Evolutionary conservation across 2,113 vertebrate genomes (phyloP), one percentile per base, ranked within the genome.

Genomic region (Emydura subglobosa): DNA sequence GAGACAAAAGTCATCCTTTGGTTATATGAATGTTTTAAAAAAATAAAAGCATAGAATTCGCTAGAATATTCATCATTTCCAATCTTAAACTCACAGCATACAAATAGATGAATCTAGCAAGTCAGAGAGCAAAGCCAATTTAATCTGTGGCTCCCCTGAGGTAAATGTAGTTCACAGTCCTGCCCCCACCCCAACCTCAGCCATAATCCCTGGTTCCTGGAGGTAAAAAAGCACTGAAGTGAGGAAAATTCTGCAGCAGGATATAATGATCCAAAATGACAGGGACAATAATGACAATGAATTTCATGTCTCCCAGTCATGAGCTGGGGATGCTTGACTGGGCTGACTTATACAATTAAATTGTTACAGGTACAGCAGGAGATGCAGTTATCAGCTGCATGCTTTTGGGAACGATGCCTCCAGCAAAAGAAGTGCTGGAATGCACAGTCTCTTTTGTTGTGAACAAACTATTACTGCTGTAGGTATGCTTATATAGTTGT

Each of bases 211-310:
- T 94, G 98, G 97, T 98, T 99, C 99, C 99, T 99, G 98, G 98
- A 99, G 99, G 99, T 98, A 99, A 94, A 98, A 99, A 99, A 98
- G 99, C 99, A 99, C 97, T 99, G 99, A 98, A 99, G 99, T 99
- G 99, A 99, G 98, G 99, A 99, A 98, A 99, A 99, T 99, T 99
- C 99, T 98, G 97, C 98, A 98, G 98, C 98, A 95, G 99, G 98
- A 99, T 99, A 99, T 99, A 99, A 99, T 99, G 99, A 99, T 99
- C 99, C 99, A 98, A 99, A 99, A 99, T 99, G 99, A 99, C 99
- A 99, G 99, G 98, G 99, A 99, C 99, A 99, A 99, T 99, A 99
- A 99, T 99, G 99, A 99, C 99, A 99, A 99, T 99, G 99, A 99
- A 99, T 99, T 99, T 99, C 99, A 99, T 99, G 99, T 99, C 99